Evolutionary conservation across 2,888 invertebrate species (phyloP), one percentile per base, ranked within the genome.

Genomic region (Buathra laborator): DNA sequence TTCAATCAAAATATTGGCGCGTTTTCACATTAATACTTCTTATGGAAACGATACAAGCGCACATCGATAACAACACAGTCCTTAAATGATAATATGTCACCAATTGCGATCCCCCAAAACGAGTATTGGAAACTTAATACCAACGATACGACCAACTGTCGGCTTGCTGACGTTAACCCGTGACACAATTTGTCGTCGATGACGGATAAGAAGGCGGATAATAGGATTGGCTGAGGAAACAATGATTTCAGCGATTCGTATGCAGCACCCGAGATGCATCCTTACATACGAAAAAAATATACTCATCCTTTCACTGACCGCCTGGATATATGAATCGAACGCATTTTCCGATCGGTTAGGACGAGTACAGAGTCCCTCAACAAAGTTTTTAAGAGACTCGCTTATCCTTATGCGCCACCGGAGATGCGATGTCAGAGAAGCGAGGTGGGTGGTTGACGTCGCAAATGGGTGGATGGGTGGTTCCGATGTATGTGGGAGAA

Each of bases 311-410:
- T 87, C 12, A 64, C 88, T 88, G 89, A 91, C 90, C 89, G 87
- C 85, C 86, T 86, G 87, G 86, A 89, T 77, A 91, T 71, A 72
- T 67, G 67, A 67, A 59, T 19, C 48, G 89, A 89, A 88, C 89
- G 89, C 89, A 88, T 92, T 92, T 93, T 92, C 91, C 92, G 90
- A 92, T 91, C 92, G 90, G 92, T 93, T 92, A 90, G 91, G 90
- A 90, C 85, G 89, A 86, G 84, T 88, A 87, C 59, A 86, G 89
- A 89, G 72, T 51, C 43, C 87, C 89, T 89, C 89, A 88, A 89
- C 89, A 90, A 88, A 86, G 87, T 83, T 90, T 90, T 89, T 88
- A 87, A 88, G 87, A 86, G 53, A 24, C 53, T 70, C 76, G 67
- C 67, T 68, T 72, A 72, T 53, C 29, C 51, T 62, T 29, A 9